phyloP scores from a whole-genome alignment of 1,140 invertebrate species.

The Drosophila kepulauana region DNA sequence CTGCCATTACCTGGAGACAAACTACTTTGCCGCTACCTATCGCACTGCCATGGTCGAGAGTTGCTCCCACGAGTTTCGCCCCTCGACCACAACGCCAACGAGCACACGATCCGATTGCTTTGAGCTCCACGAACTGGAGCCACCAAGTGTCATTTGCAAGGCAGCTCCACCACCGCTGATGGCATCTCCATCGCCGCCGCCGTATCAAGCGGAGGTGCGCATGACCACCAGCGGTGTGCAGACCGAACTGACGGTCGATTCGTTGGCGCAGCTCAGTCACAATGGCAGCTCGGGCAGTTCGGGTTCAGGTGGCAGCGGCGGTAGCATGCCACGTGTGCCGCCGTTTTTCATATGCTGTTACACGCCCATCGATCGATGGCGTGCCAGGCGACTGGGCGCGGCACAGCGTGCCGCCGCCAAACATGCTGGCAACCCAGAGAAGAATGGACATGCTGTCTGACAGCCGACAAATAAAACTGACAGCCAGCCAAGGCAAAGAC shows the following conservation, averaged over 20 bases:
- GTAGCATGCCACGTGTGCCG: constrained; percentile 45
- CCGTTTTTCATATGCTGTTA: constrained; percentile 84
- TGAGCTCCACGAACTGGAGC: constrained; percentile 75
- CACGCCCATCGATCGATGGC: constrained; percentile 82
- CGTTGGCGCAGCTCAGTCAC: constrained; percentile 63
- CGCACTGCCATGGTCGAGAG: constrained; percentile 85
- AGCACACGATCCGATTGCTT: constrained; percentile 75
- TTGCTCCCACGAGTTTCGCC: constrained; percentile 81
- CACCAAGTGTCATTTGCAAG: constrained; percentile 77
- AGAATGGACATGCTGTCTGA: constrained; percentile 70
- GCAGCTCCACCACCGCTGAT: constrained; percentile 50
- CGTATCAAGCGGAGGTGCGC: constrained; percentile 57
- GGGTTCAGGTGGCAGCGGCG: neutral
- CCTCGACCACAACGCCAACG: constrained; percentile 73
- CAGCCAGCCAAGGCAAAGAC: constrained; percentile 4
- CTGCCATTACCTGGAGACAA: constrained; percentile 84
- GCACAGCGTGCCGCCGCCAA: constrained; percentile 33
- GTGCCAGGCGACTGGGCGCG: constrained; percentile 63
- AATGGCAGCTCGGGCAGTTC: constrained; percentile 40
- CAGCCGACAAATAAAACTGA: constrained; percentile 24
- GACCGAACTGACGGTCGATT: constrained; percentile 76
- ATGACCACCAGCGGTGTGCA: constrained; percentile 80
- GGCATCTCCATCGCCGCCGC: constrained; percentile 1
- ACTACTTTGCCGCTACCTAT: constrained; percentile 84
- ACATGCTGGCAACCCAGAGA: constrained; percentile 19